Conservation (phyloP, 2,113 vertebrate species). For the Sinocyclocheilus anophthalmus region DNA sequence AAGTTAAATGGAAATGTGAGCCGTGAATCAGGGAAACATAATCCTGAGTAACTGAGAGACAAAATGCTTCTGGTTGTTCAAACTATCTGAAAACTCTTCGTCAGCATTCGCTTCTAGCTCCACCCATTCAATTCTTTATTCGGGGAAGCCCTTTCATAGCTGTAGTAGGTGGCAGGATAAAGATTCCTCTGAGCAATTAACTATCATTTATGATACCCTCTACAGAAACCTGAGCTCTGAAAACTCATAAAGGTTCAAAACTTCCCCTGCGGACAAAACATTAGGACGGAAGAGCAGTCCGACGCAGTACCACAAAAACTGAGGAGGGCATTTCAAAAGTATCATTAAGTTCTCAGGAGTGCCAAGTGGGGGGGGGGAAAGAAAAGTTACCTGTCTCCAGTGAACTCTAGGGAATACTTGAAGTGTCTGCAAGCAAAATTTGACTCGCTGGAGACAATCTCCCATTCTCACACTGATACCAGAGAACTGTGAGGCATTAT, state of each 20-base stretch:
- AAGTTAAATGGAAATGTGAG: neutral
- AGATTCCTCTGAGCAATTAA: no score
- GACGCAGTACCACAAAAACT: no score
- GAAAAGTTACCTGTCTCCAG: conserved; percentile 1
- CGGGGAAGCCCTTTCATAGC: conserved; percentile 52
- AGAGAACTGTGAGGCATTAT: neutral
- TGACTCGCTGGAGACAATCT: conserved; percentile 11
- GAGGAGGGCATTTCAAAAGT: no score
- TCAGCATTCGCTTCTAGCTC: conserved; percentile 29
- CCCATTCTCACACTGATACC: neutral
- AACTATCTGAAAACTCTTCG: conserved; percentile 51
- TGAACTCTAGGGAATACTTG: conserved; percentile 1
- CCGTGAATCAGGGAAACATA: conserved; percentile 12
- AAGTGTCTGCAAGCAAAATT: conserved; percentile 4
- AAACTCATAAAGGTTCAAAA: no score
- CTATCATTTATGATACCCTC: no score
- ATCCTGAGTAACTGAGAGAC: conserved; percentile 12
- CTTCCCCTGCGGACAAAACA: no score
- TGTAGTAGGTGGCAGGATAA: no score
- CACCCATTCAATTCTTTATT: conserved; percentile 51
- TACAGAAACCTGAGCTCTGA: no score
- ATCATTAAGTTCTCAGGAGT: no score
- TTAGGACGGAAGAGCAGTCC: no score
- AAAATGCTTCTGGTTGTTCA: conserved; percentile 40
- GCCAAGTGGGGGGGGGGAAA: no score